A percentile compares a stretch with the other conserved stretches of the same genome.
phyloP scores from a whole-genome alignment of 2,113 vertebrate species.

The Phoenicopterus ruber region DNA sequence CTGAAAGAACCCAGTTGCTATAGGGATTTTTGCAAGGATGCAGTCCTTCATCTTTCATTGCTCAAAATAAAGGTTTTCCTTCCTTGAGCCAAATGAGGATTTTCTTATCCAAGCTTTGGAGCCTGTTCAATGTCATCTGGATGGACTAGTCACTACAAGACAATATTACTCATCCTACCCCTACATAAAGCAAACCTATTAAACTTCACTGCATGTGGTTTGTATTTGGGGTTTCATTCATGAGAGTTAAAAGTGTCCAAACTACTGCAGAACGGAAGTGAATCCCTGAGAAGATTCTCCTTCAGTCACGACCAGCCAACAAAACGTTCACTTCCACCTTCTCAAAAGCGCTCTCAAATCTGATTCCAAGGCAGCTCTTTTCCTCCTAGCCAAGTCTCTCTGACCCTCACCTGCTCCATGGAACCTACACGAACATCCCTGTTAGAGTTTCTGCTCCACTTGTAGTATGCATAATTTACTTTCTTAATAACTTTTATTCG shows the following conservation, averaged over 20 bases:
- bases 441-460: not conserved
- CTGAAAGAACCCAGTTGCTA: not conserved
- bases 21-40: constrained; percentile 3
- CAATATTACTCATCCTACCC: constrained; percentile 3
- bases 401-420: rapidly evolving
- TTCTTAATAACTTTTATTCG: not conserved
- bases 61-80: constrained; percentile 28
- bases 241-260: not conserved
- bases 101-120: constrained; percentile 40
- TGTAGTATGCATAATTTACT: not conserved
- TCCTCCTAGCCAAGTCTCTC: not conserved
- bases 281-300: not conserved
- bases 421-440: not conserved
- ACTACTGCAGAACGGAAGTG: not conserved
- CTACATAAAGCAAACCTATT: constrained; percentile 22
- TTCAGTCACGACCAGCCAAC: not conserved
- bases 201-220: constrained; percentile 30
- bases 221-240: constrained; percentile 45
- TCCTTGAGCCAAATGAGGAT: not conserved
- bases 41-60: not conserved
- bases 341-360: not conserved
- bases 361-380: not conserved
- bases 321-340: not conserved
- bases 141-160: constrained; percentile 22
- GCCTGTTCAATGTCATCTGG: not conserved